These are phyloP conservation scores for Dinomys branickii DNA, from an alignment of 2,113 vertebrate species.

Conservation along the genomic window DNA sequence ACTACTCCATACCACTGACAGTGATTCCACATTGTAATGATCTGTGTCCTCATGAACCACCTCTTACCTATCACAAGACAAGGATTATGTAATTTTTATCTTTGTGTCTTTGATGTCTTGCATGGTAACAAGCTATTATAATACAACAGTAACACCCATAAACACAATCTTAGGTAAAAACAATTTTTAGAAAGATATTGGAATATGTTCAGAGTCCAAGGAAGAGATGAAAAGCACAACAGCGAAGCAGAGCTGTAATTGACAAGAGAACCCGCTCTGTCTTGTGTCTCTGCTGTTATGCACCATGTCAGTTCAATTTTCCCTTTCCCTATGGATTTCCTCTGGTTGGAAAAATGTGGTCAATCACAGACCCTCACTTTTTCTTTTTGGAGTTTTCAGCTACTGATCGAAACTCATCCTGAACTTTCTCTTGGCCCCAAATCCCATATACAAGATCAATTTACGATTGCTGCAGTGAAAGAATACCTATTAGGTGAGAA, in stretches of 20 bases:
- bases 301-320: neutral
- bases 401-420: neutral
- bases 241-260: neutral
- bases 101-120: neutral
- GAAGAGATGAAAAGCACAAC: neutral
- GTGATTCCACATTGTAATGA: neutral
- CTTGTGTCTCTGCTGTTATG: neutral
- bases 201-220: neutral
- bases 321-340: neutral
- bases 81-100: neutral
- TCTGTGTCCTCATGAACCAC: neutral
- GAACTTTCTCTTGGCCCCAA: neutral
- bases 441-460: neutral
- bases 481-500: neutral
- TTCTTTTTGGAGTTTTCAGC: constrained; percentile 1
- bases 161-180: neutral
- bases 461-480: neutral
- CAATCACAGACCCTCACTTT: neutral
- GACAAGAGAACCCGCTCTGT: neutral
- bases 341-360: neutral
- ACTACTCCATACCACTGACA: neutral
- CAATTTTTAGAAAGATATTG: neutral
- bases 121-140: neutral
- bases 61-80: neutral
- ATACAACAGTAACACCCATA: neutral